Conservation (phyloP, 2,797 vertebrate genomes). For the Mormyrops attenuatus region DNA sequence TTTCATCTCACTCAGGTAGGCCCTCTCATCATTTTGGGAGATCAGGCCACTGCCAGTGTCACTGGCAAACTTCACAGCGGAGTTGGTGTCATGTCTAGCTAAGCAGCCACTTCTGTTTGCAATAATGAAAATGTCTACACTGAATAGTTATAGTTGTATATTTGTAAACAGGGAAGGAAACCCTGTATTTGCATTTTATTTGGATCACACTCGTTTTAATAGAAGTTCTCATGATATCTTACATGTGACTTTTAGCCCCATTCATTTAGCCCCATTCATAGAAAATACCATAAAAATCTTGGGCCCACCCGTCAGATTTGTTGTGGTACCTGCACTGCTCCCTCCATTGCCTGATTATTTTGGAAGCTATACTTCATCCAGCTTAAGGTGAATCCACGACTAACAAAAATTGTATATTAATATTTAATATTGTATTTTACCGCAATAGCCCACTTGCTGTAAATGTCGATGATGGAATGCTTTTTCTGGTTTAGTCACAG, state of each 20-base stretch:
- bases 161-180: not conserved
- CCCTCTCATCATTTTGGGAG: not conserved
- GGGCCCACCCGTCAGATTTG: not conserved
- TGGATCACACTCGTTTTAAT: not conserved
- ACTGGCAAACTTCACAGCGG: not conserved
- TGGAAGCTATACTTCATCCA: not conserved
- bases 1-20: not conserved
- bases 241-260: not conserved
- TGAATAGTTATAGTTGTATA: not conserved
- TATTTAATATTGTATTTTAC: not conserved
- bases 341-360: not conserved
- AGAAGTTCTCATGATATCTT: not conserved
- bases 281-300: not conserved
- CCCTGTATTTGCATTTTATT: not conserved
- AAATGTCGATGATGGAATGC: not conserved
- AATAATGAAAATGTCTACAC: not conserved
- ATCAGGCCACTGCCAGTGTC: not conserved
- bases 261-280: not conserved
- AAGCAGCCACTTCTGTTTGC: not conserved
- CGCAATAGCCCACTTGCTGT: not conserved
- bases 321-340: not conserved
- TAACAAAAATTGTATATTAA: not conserved
- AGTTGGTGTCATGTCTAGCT: not conserved
- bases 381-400: not conserved
- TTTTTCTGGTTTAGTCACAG: not conserved